Base-by-base conservation (phyloP, 2,888 invertebrate species). In the Amitus sp. region DNA sequence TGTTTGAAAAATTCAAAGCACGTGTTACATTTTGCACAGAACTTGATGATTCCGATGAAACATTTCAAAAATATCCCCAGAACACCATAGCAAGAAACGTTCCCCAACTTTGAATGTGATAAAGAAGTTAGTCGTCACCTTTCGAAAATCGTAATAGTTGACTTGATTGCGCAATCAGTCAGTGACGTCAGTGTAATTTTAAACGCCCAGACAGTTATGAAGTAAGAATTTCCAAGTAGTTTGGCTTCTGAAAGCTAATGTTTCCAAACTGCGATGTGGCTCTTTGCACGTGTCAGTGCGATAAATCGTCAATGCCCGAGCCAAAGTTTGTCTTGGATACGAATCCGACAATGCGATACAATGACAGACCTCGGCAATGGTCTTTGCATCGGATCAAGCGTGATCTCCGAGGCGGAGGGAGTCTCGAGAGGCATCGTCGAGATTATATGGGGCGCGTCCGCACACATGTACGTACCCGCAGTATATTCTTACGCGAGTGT, bases 401-500 rank as follows among this genome's bases (percentile, higher is more conserved):
- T 66, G 63, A 66, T 66, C 66, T 66, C 47, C 59, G 27, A 64
- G 64, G 66, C 62, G 64, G 71, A 70, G 72, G 71, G 69, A 74
- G 73, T 65, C 73, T 75, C 71, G 74, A 73, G 73, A 77, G 67
- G 78, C 80, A 77, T 80, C 79, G 73, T 73, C 71, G 77, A 62
- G 73, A 79, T 79, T 80, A 82, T 77, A 82, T 82, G 82, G 76
- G 79, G 71, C 82, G 82, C 76, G 74, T 73, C 82, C 73, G 65
- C 66, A 53, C 62, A 69, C 68, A 70, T 56, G 61, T 63, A 57
- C 20, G 58, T 43, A 47, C 58, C 50, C 58, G 56, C 56, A 47
- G 43, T 45, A 34, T 49, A 48, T 45, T 48, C 47, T 23, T 34
- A 65, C 34, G 18, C 54, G 39, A 49, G 63, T 67, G 68, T 69